Percentiles rank a stretch among this genome's conserved stretches.
Evolutionary conservation across 2,797 vertebrate species (phyloP).

Genomic region (Parambassis ranga): DNA sequence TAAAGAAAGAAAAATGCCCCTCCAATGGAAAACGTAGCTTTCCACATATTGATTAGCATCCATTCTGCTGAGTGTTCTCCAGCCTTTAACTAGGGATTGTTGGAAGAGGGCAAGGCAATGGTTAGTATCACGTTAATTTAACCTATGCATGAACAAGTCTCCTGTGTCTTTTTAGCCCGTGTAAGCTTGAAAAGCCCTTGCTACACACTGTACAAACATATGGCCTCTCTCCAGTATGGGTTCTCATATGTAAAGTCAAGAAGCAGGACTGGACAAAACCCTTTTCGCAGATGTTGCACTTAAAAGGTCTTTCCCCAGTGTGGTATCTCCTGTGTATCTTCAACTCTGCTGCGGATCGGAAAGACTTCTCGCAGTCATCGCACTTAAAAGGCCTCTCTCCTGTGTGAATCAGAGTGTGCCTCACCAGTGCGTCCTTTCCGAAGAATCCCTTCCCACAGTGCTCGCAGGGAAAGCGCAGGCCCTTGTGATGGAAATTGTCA

Average conservation of each 20-base stretch:
- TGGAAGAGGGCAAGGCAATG: no score
- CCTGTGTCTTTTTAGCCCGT: slow-evolving; percentile 74
- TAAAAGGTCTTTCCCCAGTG: slow-evolving; percentile 71
- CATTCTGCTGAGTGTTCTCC: not conserved
- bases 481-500: slow-evolving; percentile 77
- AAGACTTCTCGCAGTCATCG: slow-evolving; percentile 74
- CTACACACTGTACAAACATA: slow-evolving; percentile 67
- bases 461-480: slow-evolving; percentile 70
- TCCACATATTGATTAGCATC: not conserved
- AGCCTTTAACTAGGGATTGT: not conserved
- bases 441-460: slow-evolving; percentile 78
- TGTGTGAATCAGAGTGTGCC: slow-evolving; percentile 75
- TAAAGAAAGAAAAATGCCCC: slow-evolving; percentile 11
- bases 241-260: slow-evolving; percentile 76
- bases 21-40: slow-evolving; percentile 9
- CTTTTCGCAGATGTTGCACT: slow-evolving; percentile 72
- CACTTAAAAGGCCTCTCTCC: slow-evolving; percentile 76
- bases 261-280: slow-evolving; percentile 78
- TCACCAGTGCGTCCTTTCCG: slow-evolving; percentile 72
- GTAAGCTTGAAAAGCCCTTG: slow-evolving; percentile 76
- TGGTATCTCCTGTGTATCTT: slow-evolving; percentile 76
- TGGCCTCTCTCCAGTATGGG: slow-evolving; percentile 74
- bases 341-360: slow-evolving; percentile 68
- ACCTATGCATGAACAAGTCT: slow-evolving; percentile 71
- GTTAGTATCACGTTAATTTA: not conserved